Evolutionary conservation across 2,113 vertebrate genomes (phyloP).

Genomic region (Saccopteryx leptura): DNA sequence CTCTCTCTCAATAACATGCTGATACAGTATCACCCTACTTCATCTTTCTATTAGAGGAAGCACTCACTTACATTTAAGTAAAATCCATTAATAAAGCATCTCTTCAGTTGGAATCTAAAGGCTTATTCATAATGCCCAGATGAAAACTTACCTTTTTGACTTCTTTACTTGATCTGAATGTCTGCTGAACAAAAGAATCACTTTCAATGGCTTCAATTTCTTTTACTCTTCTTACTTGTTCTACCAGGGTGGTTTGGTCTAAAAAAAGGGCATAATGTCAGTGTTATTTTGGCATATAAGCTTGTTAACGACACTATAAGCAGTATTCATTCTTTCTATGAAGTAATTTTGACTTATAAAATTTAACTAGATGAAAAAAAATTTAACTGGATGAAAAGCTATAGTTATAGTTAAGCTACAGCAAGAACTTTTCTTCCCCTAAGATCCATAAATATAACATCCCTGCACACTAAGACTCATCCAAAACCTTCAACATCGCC

Average conservation of each 20-base stretch:
- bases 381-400: neutral
- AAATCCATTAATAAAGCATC: constrained; percentile 13
- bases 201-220: constrained; percentile 99
- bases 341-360: constrained; percentile 63
- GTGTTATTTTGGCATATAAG: constrained; percentile 49
- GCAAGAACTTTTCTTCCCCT: neutral
- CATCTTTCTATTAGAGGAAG: neutral
- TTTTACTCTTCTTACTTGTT: constrained; percentile 97
- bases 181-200: constrained; percentile 97
- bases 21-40: neutral
- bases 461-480: neutral
- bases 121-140: constrained; percentile 43
- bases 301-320: neutral
- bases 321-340: constrained; percentile 27
- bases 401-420: neutral
- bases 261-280: constrained; percentile 74
- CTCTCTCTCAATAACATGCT: constrained; percentile 11
- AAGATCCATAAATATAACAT: neutral
- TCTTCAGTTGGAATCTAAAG: constrained; percentile 64
- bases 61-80: constrained; percentile 49
- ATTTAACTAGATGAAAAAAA: neutral
- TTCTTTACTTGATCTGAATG: constrained; percentile 97
- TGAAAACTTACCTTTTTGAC: constrained; percentile 92
- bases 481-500: constrained; percentile 12
- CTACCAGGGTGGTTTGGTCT: constrained; percentile 95